Evolutionary conservation across 2,113 vertebrate species (phyloP), one percentile per base, ranked within the genome.

Genomic region (Mugil cephalus): DNA sequence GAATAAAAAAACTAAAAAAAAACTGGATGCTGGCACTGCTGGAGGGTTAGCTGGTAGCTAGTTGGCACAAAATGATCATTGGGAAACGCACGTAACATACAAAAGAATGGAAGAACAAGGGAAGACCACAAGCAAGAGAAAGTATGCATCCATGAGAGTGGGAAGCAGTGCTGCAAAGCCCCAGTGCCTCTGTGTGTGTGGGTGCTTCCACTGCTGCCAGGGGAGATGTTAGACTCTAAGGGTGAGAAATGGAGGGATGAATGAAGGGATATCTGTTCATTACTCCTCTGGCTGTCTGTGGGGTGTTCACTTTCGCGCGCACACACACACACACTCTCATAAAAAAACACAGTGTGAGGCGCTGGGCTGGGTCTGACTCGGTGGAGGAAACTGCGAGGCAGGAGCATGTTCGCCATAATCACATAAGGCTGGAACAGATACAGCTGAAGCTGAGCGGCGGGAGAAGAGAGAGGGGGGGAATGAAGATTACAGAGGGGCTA

Each of bases 351-450:
- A 43, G 2, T 65, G 24, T n/a, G 40, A 68, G 53, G 62, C 14
- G 40, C 58, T 47, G 34, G 6, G 42, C 69, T 13, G 38, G 24
- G 43, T 45, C 47, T 74, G 65, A 77, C 52, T 74, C 45, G 10
- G 51, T 12, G 48, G 51, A 84, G 61, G 81, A 61, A 88, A 61
- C 52, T 69, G 61, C 3, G 14, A 75, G 71, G 52, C 64, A 77
- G 69, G 59, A 83, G 69, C 79, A 73, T 82, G 79, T 79, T 85
- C 54, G 58, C 69, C 61, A 79, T 87, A 86, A 86, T 84, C 84
- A 78, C 79, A 85, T 80, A 72, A 91, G 24, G 42, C 81, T 80
- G 85, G 75, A 82, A 88, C 73, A 83, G 74, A 85, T 40, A 79
- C 69, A 70, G 75, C 81, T 70, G 76, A 74, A 82, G 71, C 66